phyloP scores from a whole-genome alignment of 2,888 invertebrate species.

The Eustalomyia histrio region DNA sequence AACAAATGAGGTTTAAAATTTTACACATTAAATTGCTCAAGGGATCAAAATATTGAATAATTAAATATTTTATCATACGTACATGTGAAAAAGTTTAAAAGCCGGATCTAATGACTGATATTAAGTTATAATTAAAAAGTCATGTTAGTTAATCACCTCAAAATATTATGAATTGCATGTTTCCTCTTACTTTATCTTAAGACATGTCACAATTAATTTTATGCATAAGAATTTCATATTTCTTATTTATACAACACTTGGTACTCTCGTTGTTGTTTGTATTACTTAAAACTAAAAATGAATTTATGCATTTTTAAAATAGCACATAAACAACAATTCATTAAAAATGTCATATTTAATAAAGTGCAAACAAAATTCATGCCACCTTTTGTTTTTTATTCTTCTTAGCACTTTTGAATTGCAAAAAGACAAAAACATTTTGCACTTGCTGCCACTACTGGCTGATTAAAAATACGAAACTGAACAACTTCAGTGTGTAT shows the following conservation, averaged over 20 bases:
- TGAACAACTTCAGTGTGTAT: conserved; percentile 9
- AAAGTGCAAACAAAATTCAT: conserved; percentile 64
- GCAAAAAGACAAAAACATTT: conserved; percentile 41
- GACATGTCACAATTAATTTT: conserved; percentile 64
- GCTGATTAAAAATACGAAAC: conserved; percentile 32
- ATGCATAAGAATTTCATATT: conserved; percentile 65
- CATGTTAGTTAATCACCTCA: conserved; percentile 60
- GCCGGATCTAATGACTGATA: conserved; percentile 61
- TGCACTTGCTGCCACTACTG: conserved; percentile 47
- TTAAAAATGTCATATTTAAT: conserved; percentile 66
- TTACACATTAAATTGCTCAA: conserved; percentile 37
- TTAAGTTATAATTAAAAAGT: conserved; percentile 63
- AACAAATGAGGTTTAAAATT: conserved; percentile 29
- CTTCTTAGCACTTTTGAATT: conserved; percentile 20
- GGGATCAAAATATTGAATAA: not conserved
- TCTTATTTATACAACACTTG: not conserved
- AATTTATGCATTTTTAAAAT: conserved; percentile 52
- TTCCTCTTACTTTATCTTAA: conserved; percentile 55
- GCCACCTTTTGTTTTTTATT: conserved; percentile 45
- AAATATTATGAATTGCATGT: conserved; percentile 57
- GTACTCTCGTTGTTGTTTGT: not conserved
- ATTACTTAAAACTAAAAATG: conserved; percentile 15
- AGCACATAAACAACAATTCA: conserved; percentile 49
- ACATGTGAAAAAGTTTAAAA: conserved; percentile 24
- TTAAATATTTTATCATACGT: conserved; percentile 7